phyloP scores from a whole-genome alignment of 2,888 invertebrate species.

The Lasioglossum malachurum region DNA sequence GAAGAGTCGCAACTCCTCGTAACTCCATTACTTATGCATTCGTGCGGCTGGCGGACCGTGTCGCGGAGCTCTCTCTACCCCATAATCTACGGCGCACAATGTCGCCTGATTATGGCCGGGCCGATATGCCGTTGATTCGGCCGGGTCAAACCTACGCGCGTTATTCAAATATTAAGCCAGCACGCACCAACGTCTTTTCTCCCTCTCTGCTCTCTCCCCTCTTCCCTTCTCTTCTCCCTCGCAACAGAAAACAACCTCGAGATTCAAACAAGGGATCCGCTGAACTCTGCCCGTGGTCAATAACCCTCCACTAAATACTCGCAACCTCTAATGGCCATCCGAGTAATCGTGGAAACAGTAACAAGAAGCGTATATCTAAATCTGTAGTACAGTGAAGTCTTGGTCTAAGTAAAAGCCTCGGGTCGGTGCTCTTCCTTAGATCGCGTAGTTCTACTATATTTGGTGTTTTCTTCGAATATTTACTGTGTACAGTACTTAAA shows the following conservation, averaged over 20 bases:
- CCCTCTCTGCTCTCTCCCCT: not conserved
- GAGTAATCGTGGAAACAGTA: not conserved
- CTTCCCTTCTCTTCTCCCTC: constrained; percentile 11
- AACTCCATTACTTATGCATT: constrained; percentile 80
- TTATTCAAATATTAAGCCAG: constrained; percentile 79
- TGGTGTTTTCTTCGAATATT: too few relatives aligned
- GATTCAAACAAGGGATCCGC: constrained; percentile 43
- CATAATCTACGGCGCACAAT: constrained; percentile 80
- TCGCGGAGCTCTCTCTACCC: constrained; percentile 69
- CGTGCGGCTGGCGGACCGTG: constrained; percentile 65
- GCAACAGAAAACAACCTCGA: constrained; percentile 33
- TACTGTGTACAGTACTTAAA: too few relatives aligned
- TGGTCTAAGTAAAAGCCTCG: too few relatives aligned
- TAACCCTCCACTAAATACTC: constrained; percentile 22
- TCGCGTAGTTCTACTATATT: too few relatives aligned
- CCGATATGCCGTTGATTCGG: constrained; percentile 73
- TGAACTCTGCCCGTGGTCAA: constrained; percentile 52
- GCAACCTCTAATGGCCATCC: not conserved
- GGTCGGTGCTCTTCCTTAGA: too few relatives aligned
- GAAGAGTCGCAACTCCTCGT: constrained; percentile 57
- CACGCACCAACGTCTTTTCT: constrained; percentile 13
- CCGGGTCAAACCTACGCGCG: constrained; percentile 77
- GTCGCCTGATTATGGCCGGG: constrained; percentile 78
- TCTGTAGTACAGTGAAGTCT: too few relatives aligned
- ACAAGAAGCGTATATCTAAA: too few relatives aligned